phyloP scores from a whole-genome alignment of 2,888 invertebrate species.

The Pasiphila rectangulata region DNA sequence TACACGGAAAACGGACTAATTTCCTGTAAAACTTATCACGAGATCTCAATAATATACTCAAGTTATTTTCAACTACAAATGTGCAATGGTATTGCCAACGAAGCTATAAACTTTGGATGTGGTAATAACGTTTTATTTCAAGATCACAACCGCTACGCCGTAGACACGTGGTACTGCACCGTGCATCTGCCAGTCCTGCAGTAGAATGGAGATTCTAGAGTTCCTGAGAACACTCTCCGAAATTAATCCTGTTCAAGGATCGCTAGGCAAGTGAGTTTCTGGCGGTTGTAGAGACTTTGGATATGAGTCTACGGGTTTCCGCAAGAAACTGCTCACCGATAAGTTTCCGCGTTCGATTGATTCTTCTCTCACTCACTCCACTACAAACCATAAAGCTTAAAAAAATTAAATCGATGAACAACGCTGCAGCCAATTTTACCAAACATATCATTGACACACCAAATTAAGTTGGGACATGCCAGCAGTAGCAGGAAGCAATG shows the following conservation, averaged over 20 bases:
- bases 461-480: conserved; percentile 30
- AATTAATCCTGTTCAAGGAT: too few relatives aligned
- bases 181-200: too few relatives aligned
- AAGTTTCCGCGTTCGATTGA: too few relatives aligned
- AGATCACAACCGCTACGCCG: background rate
- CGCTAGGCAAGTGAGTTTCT: too few relatives aligned
- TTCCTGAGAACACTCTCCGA: too few relatives aligned
- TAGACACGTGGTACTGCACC: background rate
- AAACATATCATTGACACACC: conserved; percentile 11
- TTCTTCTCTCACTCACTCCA: too few relatives aligned
- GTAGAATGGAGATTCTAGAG: too few relatives aligned
- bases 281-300: too few relatives aligned
- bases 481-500: conserved; percentile 44
- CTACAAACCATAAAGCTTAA: too few relatives aligned
- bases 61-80: conserved; percentile 47
- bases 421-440: background rate
- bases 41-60: conserved; percentile 51
- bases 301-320: too few relatives aligned
- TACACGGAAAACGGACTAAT: conserved; percentile 50
- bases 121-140: conserved; percentile 15
- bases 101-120: conserved; percentile 25
- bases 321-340: too few relatives aligned
- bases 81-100: too few relatives aligned
- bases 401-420: background rate
- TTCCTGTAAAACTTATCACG: conserved; percentile 49